Base-by-base conservation (phyloP, 2,113 vertebrate genomes). In the Manacus vitellinus region DNA sequence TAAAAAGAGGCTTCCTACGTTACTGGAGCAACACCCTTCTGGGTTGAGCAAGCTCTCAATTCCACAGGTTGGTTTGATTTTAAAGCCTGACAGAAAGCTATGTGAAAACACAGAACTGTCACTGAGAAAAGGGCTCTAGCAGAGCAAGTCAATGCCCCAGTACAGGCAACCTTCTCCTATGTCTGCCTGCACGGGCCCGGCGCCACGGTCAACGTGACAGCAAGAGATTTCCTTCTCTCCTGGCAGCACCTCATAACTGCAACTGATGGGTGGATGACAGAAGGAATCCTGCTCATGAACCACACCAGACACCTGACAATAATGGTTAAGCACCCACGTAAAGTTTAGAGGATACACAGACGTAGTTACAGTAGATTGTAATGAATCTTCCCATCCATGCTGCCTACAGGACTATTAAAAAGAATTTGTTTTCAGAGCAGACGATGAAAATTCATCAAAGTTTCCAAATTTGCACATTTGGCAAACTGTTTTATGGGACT, bases 201-300 rank as follows among this genome's bases (percentile, higher is more conserved):
- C 3, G 18, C 80, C 44, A 89, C 78, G 75, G 95, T 94, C 94
- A 88, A 59, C 0, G 9, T 24, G 61, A 65, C 47, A 79, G 63
- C 35, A 87, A 76, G 62, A 33, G 80, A 91, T 90, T 85, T 93
- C 77, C 94, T 90, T 46, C 54, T 51, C 41, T 91, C 87, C 80
- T 85, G 88, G 72, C 88, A 95, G 66, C 82, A 68, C 62, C 59
- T 93, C 8, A 0, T 49, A 93, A 75, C 41, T 88, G 51, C 43
- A 90, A 41, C n/a, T 77, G 67, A 89, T 70, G 63, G 47, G 28
- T 18, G 49, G 37, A 80, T 0, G 5, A 78, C 90, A 88, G 88
- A 76, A 77, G 54, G 88, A 94, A 95, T 83, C 85, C 63, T 86
- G 56, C 68, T 77, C 0, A 0, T 70, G 68, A 91, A 86, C 71